Base-by-base conservation (phyloP, 2,888 invertebrate genomes). In the Drosophila anceps region DNA sequence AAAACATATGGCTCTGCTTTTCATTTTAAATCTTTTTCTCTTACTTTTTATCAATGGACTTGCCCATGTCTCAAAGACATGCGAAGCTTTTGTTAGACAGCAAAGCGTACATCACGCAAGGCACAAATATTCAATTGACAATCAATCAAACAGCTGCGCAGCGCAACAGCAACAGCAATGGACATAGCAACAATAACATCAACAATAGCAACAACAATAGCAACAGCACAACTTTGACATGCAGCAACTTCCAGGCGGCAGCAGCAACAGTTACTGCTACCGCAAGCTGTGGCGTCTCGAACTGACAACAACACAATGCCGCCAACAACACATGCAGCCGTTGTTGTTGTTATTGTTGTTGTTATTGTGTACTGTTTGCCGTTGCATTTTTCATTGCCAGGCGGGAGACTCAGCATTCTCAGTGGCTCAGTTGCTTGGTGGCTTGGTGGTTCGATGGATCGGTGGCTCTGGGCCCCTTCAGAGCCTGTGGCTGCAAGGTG, bases 131-230 rank as follows among this genome's bases (percentile, higher is more conserved):
- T 86, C 87, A 88, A 90, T 90, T 82, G 88, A 91, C 91, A 88
- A 91, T 91, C 91, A 91, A 91, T 91, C 91, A 91, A 91, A 84
- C 86, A 87, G 86, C 89, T 86, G 90, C 88, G 62, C 76, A 79
- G 76, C 76, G 67, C 78, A 72, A 55, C 67, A 68, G 29, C 57
- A 75, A 57, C 68, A 46, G 43, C 83, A 83, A 73, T 81, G 39
- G 24, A 78, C 72, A 57, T 65, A 41, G n/a, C 80, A 73, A 61
- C 67, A 50, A 55, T 77, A 73, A 57, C 67, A 41, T 12, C 80
- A 73, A 61, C 67, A 50, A 55, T 77, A 81, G 66, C 59, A 50
- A 9, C 62, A 74, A 60, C 68, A 50, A 62, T 80, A 81, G 76
- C 82, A 60, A 81, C 76, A 82, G 79, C 73, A 79, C 81, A 84